Evolutionary conservation across 2,113 vertebrate genomes (phyloP), one percentile per base, ranked within the genome.

Genomic region (Pelobates fuscus): DNA sequence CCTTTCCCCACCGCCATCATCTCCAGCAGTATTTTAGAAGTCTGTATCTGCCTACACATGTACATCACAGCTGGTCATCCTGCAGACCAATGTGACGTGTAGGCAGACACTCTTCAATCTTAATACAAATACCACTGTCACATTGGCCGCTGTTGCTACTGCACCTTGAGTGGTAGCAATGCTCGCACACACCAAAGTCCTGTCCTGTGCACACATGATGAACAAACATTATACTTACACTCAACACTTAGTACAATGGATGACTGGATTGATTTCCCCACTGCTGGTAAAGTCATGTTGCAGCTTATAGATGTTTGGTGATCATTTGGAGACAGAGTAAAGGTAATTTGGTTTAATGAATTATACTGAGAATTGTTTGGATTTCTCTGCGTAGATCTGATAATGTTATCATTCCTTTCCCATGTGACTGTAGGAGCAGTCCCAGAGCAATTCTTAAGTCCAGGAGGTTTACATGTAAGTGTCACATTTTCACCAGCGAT

Each of bases 141-240:
- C n/a, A n/a, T n/a, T n/a, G n/a, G n/a, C n/a, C n/a, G n/a, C n/a
- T n/a, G n/a, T n/a, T n/a, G n/a, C n/a, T n/a, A n/a, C n/a, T n/a
- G n/a, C n/a, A n/a, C n/a, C n/a, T n/a, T n/a, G n/a, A n/a, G n/a
- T n/a, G n/a, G n/a, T n/a, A n/a, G n/a, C n/a, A n/a, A n/a, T n/a
- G n/a, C n/a, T n/a, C n/a, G n/a, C n/a, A n/a, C n/a, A n/a, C n/a
- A n/a, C n/a, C n/a, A n/a, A n/a, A n/a, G n/a, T n/a, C n/a, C n/a
- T n/a, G n/a, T n/a, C n/a, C n/a, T n/a, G n/a, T n/a, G n/a, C 41
- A 44, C 7, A 44, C 41, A 44, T 7, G 10, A 54, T 8, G 49
- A 18, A 54, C 7, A 44, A 44, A 44, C 41, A 44, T 44, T 58
- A n/a, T 30, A 68, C 66, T 32, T 68, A 68, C 66, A 23, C 7